Conservation (phyloP, 2,888 invertebrate species). For the Galeopsomyia nigrocyanea region DNA sequence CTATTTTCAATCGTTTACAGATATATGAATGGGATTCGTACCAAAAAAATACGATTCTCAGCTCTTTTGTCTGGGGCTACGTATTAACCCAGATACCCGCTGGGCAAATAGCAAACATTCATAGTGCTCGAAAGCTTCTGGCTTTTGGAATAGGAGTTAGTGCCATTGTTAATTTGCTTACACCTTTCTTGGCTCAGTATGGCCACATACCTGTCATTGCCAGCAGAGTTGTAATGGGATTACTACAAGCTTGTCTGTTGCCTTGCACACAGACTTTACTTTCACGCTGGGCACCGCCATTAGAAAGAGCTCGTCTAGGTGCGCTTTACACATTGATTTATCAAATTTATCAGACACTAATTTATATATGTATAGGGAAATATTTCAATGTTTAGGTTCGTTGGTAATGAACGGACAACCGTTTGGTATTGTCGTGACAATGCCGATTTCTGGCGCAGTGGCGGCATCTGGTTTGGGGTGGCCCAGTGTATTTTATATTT, state of each 20-base stretch:
- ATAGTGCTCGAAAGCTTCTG: slow-evolving; percentile 72
- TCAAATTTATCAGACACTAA: too few species aligned
- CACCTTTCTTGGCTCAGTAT: slow-evolving; percentile 69
- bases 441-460: slow-evolving; percentile 76
- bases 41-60: slow-evolving; percentile 73
- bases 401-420: slow-evolving; percentile 73
- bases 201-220: slow-evolving; percentile 76
- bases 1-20: slow-evolving; percentile 62
- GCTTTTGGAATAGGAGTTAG: slow-evolving; percentile 65
- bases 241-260: slow-evolving; percentile 80
- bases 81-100: slow-evolving; percentile 80
- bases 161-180: slow-evolving; percentile 68
- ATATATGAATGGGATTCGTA: slow-evolving; percentile 73
- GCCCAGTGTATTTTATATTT: slow-evolving; percentile 78
- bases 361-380: too few species aligned
- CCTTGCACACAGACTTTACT: slow-evolving; percentile 80
- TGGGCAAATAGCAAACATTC: slow-evolving; percentile 72
- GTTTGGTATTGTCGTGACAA: slow-evolving; percentile 77
- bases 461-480: slow-evolving; percentile 74
- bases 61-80: slow-evolving; percentile 85
- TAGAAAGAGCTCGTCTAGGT: slow-evolving; percentile 13
- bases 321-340: neutral
- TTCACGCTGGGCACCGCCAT: slow-evolving; percentile 79
- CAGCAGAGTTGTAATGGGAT: slow-evolving; percentile 79
- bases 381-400: slow-evolving; percentile 52